Evolutionary conservation across 2,888 invertebrate species (phyloP), one percentile per base, ranked within the genome.

Genomic region (Parnassius mnemosyne): DNA sequence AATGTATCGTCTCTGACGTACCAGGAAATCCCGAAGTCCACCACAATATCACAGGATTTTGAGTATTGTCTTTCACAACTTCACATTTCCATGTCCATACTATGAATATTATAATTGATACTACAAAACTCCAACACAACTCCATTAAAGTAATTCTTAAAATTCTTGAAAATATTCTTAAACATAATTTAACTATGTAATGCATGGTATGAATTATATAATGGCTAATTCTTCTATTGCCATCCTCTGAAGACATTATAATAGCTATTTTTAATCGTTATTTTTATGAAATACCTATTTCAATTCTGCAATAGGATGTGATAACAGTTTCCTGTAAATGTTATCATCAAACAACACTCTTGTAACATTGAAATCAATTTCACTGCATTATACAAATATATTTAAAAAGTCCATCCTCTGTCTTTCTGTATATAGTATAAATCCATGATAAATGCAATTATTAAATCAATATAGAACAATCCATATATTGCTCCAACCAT

Each of bases 1-100:
- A 90, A 57, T 71, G 12, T 69, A 70, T 78, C 5, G 76, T 74
- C 53, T 76, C 76, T 3, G 76, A 71, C 16, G 77, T 77, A 2
- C 79, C 80, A 10, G 84, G 82, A 68, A 89, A 90, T 10, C 79
- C 80, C 57, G 71, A 66, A 41, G 85, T 89, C 91, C 91, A 91
- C 91, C 92, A 92, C 13, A 90, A 59, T 65, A 92, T 81, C 3
- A 79, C 72, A 49, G 88, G 89, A 68, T 79, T 74, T 44, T 69
- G 61, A 12, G 68, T 55, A 12, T 52, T 58, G 58, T 69, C 69
- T 16, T 61, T 59, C 42, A 64, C 61, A 25, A 57, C 62, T 65
- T 72, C 65, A 67, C 59, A 65, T 65, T 60, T 67, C 59, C 66
- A 73, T 44, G 57, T 71, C 69, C 68, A 79, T 61, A 79, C 49